Conservation (phyloP, 2,888 invertebrate species). For the Trichogramma evanescens region DNA sequence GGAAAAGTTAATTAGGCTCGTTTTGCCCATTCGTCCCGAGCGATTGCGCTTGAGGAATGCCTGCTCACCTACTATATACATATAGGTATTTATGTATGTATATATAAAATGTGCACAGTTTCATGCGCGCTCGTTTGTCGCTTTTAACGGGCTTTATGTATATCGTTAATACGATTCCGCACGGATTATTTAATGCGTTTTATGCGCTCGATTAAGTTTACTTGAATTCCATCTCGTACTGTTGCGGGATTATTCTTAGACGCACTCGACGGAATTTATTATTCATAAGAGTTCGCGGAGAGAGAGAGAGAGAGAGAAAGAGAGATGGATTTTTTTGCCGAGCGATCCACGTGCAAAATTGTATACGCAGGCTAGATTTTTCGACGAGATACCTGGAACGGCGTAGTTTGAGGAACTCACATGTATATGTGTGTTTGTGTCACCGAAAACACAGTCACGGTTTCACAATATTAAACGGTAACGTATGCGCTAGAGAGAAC, state of each 20-base stretch:
- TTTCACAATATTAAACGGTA: background rate
- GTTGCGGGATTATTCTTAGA: background rate
- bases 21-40: slow-evolving; percentile 23
- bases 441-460: background rate
- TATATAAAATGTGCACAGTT: no score
- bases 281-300: background rate
- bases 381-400: no score
- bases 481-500: no score
- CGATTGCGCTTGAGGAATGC: slow-evolving; percentile 24
- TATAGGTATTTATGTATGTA: no score
- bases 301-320: no score
- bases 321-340: no score
- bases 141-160: slow-evolving; percentile 7
- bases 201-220: slow-evolving; percentile 11
- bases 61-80: background rate
- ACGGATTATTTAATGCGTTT: slow-evolving; percentile 12
- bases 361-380: no score
- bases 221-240: slow-evolving; percentile 13
- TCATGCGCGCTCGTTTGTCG: slow-evolving; percentile 8
- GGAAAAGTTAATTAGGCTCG: slow-evolving; percentile 26
- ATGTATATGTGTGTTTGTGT: background rate
- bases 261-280: slow-evolving; percentile 30
- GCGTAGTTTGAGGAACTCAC: no score
- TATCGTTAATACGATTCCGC: background rate
- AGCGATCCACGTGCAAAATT: no score